Evolutionary conservation across 2,888 invertebrate genomes (phyloP), one percentile per base, ranked within the genome.

Genomic region (Brachypalpus laphriformis): DNA sequence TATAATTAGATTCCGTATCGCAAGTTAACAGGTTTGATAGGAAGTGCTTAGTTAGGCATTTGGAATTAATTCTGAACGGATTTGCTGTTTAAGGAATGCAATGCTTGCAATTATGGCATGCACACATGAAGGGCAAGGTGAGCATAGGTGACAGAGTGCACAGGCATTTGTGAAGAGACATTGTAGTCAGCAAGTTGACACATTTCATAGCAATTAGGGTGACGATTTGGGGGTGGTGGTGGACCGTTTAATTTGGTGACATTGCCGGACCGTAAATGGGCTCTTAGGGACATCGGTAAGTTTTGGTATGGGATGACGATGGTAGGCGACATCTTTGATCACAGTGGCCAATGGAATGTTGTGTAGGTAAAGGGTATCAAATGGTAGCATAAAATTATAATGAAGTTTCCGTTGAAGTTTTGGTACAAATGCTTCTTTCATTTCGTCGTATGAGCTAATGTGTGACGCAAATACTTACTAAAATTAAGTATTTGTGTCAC

Each of bases 21-120:
- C 81, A 81, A 85, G 75, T 75, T 81, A 85, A 85, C 71, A 85
- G 75, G 59, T 85, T 85, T 85, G 81, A 85, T 71, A 85, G 85
- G 85, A 85, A 85, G 75, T 85, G 85, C 85, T 81, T 81, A 71
- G 81, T 85, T 81, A 76, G n/a, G 71, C 85, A 85, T 85, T 85
- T 66, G 45, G 59, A 59, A 85, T 85, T 81, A 85, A 81, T 85
- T 85, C 61, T 37, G 45, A 85, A 71, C 75, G 81, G 75, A 85
- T 81, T 81, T 76, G 70, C 59, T 71, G 65, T 70, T 81, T 75
- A 81, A 81, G 85, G 71, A 85, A 28, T 81, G 81, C 85, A 54
- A 45, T 66, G 75, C 51, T 76, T 76, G 81, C 85, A 81, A 75
- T 71, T 81, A 63, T 85, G 70, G 37, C 75, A 61, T 34, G 56